phyloP scores from a whole-genome alignment of 2,797 vertebrate genomes.

The Oryzias dopingdopingensis region DNA sequence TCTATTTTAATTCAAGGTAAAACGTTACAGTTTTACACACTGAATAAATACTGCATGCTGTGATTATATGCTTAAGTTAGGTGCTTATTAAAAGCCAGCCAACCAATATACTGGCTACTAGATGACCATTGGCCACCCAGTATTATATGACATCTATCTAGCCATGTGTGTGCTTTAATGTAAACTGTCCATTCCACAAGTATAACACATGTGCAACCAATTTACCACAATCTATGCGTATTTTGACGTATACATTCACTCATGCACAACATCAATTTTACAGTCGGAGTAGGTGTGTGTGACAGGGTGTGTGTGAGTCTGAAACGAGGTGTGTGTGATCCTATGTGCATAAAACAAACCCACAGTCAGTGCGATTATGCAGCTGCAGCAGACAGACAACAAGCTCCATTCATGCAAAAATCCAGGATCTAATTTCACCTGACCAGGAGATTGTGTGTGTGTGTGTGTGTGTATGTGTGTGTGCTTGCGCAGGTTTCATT shows the following conservation, averaged over 20 bases:
- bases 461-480: constrained; percentile 17
- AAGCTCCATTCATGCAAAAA: constrained; percentile 64
- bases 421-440: constrained; percentile 66
- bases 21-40: constrained; percentile 16
- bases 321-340: constrained; percentile 14
- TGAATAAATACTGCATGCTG: constrained; percentile 17
- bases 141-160: constrained; percentile 26
- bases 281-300: constrained; percentile 13
- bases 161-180: constrained; percentile 6
- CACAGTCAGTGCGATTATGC: constrained; percentile 70
- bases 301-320: constrained; percentile 16
- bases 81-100: constrained; percentile 29
- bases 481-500: constrained; percentile 19
- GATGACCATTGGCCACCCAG: constrained; percentile 62
- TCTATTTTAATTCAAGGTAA: constrained; percentile 14
- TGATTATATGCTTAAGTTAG: constrained; percentile 41
- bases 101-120: constrained; percentile 25
- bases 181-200: constrained; percentile 1
- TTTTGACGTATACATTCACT: constrained; percentile 14
- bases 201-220: constrained; percentile 11
- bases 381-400: constrained; percentile 70
- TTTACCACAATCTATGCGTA: too few relatives aligned
- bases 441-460: constrained; percentile 46
- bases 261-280: constrained; percentile 9
- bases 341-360: constrained; percentile 51